These are phyloP conservation scores for Cyrtorhinus lividipennis DNA, from an alignment of 1,140 invertebrate genomes.

Conservation along the genomic window DNA sequence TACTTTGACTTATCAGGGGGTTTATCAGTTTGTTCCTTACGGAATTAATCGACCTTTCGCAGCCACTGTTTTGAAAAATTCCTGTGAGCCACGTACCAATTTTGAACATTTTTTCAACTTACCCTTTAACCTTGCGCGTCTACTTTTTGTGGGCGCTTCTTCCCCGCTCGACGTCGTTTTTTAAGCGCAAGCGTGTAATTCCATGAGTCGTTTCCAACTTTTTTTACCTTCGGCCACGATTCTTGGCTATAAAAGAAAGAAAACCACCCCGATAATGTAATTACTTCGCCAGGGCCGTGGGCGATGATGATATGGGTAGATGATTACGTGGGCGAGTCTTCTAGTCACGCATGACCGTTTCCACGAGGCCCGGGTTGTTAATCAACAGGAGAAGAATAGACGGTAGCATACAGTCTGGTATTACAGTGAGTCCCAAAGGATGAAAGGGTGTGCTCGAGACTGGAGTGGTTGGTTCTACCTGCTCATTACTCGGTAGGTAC, in stretches of 20 bases:
- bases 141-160: not conserved
- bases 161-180: not conserved
- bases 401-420: not conserved
- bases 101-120: not conserved
- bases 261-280: not conserved
- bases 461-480: too few relatives aligned
- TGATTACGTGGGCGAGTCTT: conserved; percentile 6
- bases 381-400: not conserved
- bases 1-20: too few relatives aligned
- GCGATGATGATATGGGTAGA: not conserved
- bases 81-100: not conserved
- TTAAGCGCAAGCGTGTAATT: not conserved
- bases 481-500: not conserved
- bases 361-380: not conserved
- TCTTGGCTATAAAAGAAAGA: not conserved
- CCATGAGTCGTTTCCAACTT: not conserved
- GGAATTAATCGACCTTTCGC: too few relatives aligned
- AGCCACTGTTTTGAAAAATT: too few relatives aligned
- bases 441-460: not conserved
- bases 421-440: not conserved
- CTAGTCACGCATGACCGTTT: conserved; percentile 2
- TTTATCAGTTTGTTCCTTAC: too few relatives aligned
- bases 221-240: not conserved
- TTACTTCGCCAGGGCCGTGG: not conserved
- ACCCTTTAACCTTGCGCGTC: not conserved